These are phyloP conservation scores for Priocnemis perturbator DNA, from an alignment of 2,888 invertebrate species.

Conservation along the genomic window DNA sequence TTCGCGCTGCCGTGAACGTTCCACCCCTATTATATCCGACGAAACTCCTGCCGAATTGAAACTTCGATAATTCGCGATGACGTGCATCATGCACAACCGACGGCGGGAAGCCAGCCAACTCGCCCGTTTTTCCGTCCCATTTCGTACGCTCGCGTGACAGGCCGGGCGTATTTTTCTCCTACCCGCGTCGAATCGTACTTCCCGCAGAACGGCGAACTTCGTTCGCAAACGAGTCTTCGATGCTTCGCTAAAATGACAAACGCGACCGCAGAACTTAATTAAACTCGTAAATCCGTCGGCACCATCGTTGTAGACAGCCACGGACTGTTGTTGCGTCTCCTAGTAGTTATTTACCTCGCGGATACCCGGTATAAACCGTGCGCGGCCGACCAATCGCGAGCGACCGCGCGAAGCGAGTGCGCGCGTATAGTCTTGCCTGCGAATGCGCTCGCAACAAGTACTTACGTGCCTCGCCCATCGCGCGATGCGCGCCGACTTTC, in stretches of 20 bases:
- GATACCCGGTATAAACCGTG: constrained; percentile 16
- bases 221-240: constrained; percentile 63
- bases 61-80: background rate
- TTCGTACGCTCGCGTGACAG: constrained; percentile 1
- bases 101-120: background rate
- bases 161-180: background rate
- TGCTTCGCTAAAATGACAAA: constrained; percentile 69
- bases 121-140: constrained; percentile 1
- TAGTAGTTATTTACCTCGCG: constrained; percentile 46
- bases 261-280: constrained; percentile 73
- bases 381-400: constrained; percentile 17
- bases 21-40: no score
- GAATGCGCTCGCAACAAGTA: background rate
- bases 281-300: constrained; percentile 71
- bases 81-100: no score
- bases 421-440: background rate
- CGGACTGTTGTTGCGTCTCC: constrained; percentile 53
- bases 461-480: no score
- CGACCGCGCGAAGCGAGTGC: background rate
- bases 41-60: constrained; percentile 10
- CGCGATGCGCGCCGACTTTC: no score
- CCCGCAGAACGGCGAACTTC: constrained; percentile 33
- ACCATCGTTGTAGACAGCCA: constrained; percentile 52
- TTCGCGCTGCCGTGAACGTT: no score
- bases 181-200: constrained; percentile 12